Conservation (phyloP, 2,888 invertebrate genomes). For the Eilema caniola region DNA sequence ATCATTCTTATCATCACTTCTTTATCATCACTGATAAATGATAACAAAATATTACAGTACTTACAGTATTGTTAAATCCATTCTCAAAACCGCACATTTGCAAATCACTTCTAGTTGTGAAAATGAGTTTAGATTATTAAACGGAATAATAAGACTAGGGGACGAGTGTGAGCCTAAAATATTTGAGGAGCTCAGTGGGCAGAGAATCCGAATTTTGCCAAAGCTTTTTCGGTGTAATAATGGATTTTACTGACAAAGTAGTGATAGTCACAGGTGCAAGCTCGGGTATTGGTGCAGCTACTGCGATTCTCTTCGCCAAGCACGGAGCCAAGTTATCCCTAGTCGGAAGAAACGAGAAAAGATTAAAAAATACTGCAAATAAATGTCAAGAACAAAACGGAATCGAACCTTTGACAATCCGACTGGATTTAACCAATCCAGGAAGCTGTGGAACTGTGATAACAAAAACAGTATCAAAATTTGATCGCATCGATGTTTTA, state of each 20-base stretch:
- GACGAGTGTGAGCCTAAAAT: too few species aligned
- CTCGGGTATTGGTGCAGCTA: slow-evolving; percentile 71
- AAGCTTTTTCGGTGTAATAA: slow-evolving; percentile 21
- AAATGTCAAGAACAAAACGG: slow-evolving; percentile 56
- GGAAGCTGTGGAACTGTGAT: slow-evolving; percentile 88
- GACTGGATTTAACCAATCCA: slow-evolving; percentile 87
- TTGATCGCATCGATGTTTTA: slow-evolving; percentile 90
- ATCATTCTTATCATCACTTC: not conserved
- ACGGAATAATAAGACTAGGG: not conserved
- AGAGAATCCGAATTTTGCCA: too few species aligned
- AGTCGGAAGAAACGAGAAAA: slow-evolving; percentile 66
- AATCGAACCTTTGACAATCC: slow-evolving; percentile 66
- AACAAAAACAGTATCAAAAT: slow-evolving; percentile 88
- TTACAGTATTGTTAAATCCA: slow-evolving; percentile 1
- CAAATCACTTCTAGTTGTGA: not conserved
- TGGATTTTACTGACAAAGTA: slow-evolving; percentile 71
- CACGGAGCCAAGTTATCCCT: slow-evolving; percentile 65
- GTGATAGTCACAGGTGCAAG: slow-evolving; percentile 72
- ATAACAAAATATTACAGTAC: not conserved
- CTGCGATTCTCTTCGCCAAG: slow-evolving; percentile 63
- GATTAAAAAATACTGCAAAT: slow-evolving; percentile 57
- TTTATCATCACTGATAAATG: slow-evolving; percentile 5
- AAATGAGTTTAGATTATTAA: not conserved
- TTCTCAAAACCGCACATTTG: not conserved
- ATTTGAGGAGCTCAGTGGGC: too few species aligned